These are phyloP conservation scores for Griposia aprilina DNA, from an alignment of 2,888 invertebrate species.

Conservation along the genomic window DNA sequence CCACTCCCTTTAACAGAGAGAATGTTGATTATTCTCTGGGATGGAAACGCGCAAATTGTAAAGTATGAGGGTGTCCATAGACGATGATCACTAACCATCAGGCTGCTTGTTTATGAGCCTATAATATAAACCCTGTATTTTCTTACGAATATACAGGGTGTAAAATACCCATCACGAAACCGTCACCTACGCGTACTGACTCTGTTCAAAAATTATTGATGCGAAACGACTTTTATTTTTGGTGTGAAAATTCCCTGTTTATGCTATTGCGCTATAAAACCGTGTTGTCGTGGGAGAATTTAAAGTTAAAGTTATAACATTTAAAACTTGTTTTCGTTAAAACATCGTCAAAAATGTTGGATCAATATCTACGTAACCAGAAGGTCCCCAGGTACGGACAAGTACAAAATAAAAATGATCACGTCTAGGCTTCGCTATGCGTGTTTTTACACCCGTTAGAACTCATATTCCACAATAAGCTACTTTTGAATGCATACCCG, in stretches of 20 bases:
- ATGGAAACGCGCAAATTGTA: not conserved
- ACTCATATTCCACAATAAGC: not conserved
- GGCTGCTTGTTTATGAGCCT: not conserved
- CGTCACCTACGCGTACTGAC: too few relatives aligned
- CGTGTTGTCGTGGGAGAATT: not conserved
- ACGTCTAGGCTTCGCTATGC: not conserved
- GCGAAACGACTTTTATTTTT: not conserved
- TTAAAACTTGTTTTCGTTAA: not conserved
- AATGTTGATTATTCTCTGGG: not conserved
- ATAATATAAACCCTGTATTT: not conserved
- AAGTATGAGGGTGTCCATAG: not conserved
- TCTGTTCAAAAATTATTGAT: not conserved
- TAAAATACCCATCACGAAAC: not conserved
- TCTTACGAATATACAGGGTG: not conserved
- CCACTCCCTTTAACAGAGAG: too few relatives aligned
- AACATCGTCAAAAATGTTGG: not conserved
- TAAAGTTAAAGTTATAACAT: not conserved
- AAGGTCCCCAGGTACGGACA: not conserved
- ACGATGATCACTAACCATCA: not conserved
- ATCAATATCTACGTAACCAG: not conserved
- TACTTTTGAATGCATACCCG: slow-evolving; percentile 70
- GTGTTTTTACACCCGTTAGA: not conserved
- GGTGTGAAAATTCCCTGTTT: not conserved
- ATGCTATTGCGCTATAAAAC: not conserved
- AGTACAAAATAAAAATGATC: not conserved